Base-by-base conservation (phyloP, 2,797 vertebrate genomes). In the Heterohyrax brucei region DNA sequence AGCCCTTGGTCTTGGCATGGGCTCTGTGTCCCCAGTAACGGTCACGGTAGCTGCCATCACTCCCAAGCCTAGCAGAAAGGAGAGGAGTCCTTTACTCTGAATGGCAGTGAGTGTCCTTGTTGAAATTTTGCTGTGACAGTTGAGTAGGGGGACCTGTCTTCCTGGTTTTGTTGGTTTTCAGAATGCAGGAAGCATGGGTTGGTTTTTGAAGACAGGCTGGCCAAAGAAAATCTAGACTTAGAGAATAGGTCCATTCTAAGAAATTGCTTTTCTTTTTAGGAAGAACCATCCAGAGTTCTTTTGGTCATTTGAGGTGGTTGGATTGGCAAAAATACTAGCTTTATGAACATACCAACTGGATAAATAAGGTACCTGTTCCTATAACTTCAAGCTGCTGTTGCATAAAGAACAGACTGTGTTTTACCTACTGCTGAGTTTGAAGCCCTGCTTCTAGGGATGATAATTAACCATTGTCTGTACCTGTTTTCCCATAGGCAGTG, bases 391-490 rank as follows among this genome's bases (percentile, higher is more conserved):
- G 16, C n/a, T 79, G 33, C 33, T 62, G 50, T 26, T 24, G 26
- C 73, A 22, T 72, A 39, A 81, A 48, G 30, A 21, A 26, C 70
- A 14, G 44, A 56, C 33, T 84, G 10, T 88, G 33, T 61, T 39
- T 87, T 70, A 22, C 14, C 14, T 80, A 3, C n/a, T 79, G 30
- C 46, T 39, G 56, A 79, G 70, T 87, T 86, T 59, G 46, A 88
- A 84, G 68, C 85, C 73, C 72, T 48, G 76, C 70, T 83, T 48
- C 24, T 68, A 62, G 78, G 50, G 64, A 56, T 83, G 56, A 44
- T 89, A 79, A 28, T 44, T 79, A 80, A 10, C 75, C 66, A 76
- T 70, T 72, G 59, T 85, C 89, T 93, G 16, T 79, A 94, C 75
- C 30, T 64, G 4, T 89, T 93, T 94, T 89, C 68, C 78, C 78